Evolutionary conservation across 2,888 invertebrate species (phyloP).

Genomic region (Parnassius orleans): DNA sequence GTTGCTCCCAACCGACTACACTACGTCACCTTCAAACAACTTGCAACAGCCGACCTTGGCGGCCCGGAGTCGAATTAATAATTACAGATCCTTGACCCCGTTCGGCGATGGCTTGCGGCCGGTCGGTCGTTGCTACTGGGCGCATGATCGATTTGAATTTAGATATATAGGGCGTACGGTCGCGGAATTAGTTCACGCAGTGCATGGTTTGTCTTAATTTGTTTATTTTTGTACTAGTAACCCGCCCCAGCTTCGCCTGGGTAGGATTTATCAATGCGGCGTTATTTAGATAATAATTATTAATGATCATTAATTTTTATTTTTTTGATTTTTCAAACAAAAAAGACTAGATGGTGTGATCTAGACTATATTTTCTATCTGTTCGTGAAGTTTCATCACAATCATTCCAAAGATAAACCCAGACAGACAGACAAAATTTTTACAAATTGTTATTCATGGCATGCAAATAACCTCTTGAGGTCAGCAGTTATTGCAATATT

Average conservation of each 20-base stretch:
- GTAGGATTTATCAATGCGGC: too few species aligned
- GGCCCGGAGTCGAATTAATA: conserved; percentile 56
- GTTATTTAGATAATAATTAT: background rate
- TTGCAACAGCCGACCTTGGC: conserved; percentile 24
- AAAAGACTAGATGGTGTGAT: too few species aligned
- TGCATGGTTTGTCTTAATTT: background rate
- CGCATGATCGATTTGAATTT: conserved; percentile 27
- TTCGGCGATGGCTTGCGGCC: conserved; percentile 31
- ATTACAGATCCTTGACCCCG: conserved; percentile 56
- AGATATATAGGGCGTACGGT: conserved; percentile 16
- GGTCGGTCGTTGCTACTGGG: conserved; percentile 33
- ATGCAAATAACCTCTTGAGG: too few species aligned
- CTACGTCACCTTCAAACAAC: background rate
- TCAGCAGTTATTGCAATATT: too few species aligned
- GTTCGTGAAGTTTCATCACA: too few species aligned
- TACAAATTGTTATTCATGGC: too few species aligned
- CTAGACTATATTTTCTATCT: too few species aligned
- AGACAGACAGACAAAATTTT: too few species aligned
- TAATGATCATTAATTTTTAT: background rate
- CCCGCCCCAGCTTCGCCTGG: too few species aligned
- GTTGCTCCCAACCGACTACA: background rate
- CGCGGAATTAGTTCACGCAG: background rate
- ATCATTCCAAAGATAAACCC: too few species aligned
- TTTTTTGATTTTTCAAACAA: too few species aligned
- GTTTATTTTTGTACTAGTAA: background rate